These are phyloP conservation scores for Nomada ruficornis DNA, from an alignment of 2,888 invertebrate genomes.

Conservation along the genomic window DNA sequence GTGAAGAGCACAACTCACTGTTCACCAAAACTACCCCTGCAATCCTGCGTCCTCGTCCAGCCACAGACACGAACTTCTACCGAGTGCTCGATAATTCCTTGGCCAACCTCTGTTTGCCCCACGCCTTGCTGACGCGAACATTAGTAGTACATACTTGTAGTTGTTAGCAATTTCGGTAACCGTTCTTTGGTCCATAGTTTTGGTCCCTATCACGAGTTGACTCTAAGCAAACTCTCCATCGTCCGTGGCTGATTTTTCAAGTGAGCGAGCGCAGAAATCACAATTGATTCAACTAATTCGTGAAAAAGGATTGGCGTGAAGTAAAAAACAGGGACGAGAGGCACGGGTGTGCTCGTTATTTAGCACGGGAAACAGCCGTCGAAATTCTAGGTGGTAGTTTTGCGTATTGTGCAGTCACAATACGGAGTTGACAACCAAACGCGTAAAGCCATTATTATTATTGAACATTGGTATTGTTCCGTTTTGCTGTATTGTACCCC, in stretches of 20 bases:
- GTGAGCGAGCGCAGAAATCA: not conserved
- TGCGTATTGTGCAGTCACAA: slow-evolving; percentile 42
- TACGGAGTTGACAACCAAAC: slow-evolving; percentile 33
- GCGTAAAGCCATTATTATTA: slow-evolving; percentile 59
- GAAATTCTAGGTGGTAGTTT: slow-evolving; percentile 48
- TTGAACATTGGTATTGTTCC: slow-evolving; percentile 46
- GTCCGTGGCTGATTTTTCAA: not conserved
- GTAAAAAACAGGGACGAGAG: slow-evolving; percentile 4
- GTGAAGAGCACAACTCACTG: slow-evolving; percentile 66
- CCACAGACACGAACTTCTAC: slow-evolving; percentile 52
- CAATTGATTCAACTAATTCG: slow-evolving; percentile 49
- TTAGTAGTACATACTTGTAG: not conserved
- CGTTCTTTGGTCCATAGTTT: not conserved
- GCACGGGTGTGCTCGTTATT: slow-evolving; percentile 52
- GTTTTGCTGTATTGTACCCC: slow-evolving; percentile 40
- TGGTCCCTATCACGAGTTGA: not conserved
- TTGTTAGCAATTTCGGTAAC: not conserved
- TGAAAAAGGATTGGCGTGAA: slow-evolving; percentile 13
- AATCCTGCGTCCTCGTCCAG: slow-evolving; percentile 57
- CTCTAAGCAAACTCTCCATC: not conserved
- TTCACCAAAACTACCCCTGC: slow-evolving; percentile 51
- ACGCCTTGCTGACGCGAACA: slow-evolving; percentile 20
- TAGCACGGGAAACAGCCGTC: slow-evolving; percentile 39
- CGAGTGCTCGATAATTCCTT: slow-evolving; percentile 48
- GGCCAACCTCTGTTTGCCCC: slow-evolving; percentile 40